Evolutionary conservation across 2,888 invertebrate species (phyloP).

Genomic region (Drosophila mimetica): DNA sequence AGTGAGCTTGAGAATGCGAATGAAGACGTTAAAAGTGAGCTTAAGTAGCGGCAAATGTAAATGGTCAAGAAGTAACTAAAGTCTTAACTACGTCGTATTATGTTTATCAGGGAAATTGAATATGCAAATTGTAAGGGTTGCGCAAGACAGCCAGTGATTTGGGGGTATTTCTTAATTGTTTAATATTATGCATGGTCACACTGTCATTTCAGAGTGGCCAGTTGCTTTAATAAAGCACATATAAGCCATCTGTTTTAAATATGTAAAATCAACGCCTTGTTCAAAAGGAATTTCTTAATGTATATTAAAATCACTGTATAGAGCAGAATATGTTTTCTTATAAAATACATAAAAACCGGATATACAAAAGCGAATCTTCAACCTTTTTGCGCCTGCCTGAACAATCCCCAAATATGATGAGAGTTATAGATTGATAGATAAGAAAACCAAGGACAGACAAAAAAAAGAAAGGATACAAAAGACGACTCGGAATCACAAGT

Average conservation of each 20-base stretch:
- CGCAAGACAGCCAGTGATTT: neutral
- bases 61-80: slow-evolving; percentile 4
- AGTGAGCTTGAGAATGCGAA: slow-evolving; percentile 44
- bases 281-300: neutral
- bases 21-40: slow-evolving; percentile 30
- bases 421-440: slow-evolving; percentile 33
- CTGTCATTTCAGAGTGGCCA: no score
- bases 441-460: slow-evolving; percentile 1
- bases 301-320: neutral
- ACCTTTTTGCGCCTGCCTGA: slow-evolving; percentile 10
- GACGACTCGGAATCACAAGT: slow-evolving; percentile 19
- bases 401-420: slow-evolving; percentile 9
- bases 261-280: no score
- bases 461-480: slow-evolving; percentile 7
- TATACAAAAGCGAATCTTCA: neutral
- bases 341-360: neutral
- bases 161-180: no score
- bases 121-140: neutral
- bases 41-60: slow-evolving; percentile 17
- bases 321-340: neutral
- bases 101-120: neutral
- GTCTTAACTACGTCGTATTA: neutral
- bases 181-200: no score
- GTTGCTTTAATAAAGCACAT: no score
- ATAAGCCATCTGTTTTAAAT: no score